A percentile compares a stretch with the other conserved stretches of the same genome.
These are phyloP conservation scores for Pampus argenteus DNA, from an alignment of 2,797 vertebrate genomes.

Conservation along the genomic window DNA sequence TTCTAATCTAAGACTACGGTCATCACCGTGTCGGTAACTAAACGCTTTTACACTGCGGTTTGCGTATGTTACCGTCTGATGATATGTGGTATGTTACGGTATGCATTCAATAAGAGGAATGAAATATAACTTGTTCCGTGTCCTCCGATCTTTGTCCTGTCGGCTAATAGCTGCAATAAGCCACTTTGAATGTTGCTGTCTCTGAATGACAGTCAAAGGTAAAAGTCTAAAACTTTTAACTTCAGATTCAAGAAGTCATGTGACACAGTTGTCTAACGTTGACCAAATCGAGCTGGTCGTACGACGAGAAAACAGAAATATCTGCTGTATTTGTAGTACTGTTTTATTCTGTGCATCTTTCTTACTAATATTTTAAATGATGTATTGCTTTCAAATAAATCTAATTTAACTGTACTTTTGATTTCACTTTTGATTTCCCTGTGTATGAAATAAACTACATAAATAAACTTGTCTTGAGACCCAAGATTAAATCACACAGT, in stretches of 20 bases:
- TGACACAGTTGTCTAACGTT: neutral
- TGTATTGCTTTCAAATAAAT: too few species aligned
- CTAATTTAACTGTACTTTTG: too few species aligned
- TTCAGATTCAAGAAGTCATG: neutral
- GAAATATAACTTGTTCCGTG: neutral
- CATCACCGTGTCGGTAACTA: neutral
- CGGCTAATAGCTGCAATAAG: neutral
- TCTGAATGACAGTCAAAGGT: neutral
- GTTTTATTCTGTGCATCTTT: too few species aligned
- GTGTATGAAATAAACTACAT: neutral
- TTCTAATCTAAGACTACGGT: neutral
- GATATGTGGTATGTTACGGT: too few species aligned
- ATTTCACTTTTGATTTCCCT: neutral
- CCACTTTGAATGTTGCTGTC: neutral
- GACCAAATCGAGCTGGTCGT: too few species aligned
- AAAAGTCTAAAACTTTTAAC: too few species aligned
- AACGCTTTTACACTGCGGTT: neutral
- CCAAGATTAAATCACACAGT: constrained; percentile 9
- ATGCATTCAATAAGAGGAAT: too few species aligned
- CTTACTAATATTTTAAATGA: too few species aligned
- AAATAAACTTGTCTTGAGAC: neutral
- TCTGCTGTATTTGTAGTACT: too few species aligned
- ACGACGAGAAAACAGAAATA: too few species aligned
- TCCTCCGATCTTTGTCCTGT: neutral
- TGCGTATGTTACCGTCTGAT: neutral